Conservation (phyloP, 2,797 vertebrate species). For the Chelon auratus region DNA sequence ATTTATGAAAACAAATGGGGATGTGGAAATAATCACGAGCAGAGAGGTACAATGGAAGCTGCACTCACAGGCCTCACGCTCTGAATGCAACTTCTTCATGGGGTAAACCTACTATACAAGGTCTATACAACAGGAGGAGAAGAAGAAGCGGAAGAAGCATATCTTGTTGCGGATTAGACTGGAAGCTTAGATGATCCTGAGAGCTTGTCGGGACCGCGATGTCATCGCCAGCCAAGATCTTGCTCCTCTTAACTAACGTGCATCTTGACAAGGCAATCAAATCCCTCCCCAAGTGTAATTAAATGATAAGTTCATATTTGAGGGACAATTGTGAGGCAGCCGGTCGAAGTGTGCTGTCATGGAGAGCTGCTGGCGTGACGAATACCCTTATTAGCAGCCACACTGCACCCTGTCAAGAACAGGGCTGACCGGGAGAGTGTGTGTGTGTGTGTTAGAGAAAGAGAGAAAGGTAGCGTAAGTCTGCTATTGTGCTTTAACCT, state of each 20-base stretch:
- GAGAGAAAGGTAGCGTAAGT: slow-evolving; percentile 19
- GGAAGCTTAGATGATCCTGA: slow-evolving; percentile 70
- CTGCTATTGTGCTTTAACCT: slow-evolving; percentile 25
- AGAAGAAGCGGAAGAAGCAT: slow-evolving; percentile 48
- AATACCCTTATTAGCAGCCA: slow-evolving; percentile 93
- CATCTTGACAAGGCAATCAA: slow-evolving; percentile 88
- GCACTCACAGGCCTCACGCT: slow-evolving; percentile 6
- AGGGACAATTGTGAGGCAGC: slow-evolving; percentile 86
- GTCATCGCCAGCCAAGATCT: slow-evolving; percentile 71
- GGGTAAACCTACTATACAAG: slow-evolving; percentile 10
- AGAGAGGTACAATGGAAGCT: slow-evolving; percentile 16
- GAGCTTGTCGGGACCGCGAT: slow-evolving; percentile 77
- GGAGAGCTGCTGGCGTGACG: slow-evolving; percentile 84
- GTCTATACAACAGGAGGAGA: neutral
- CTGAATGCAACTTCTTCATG: slow-evolving; percentile 24
- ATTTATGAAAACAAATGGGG: slow-evolving; percentile 58
- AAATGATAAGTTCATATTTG: slow-evolving; percentile 95
- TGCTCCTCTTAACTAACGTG: slow-evolving; percentile 91
- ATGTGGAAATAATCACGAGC: slow-evolving; percentile 14
- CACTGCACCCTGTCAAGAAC: slow-evolving; percentile 83
- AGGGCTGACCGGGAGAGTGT: slow-evolving; percentile 69
- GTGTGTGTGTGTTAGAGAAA: neutral
- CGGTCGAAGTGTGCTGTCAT: slow-evolving; percentile 72
- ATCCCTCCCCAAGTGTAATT: slow-evolving; percentile 87
- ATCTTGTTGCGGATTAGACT: slow-evolving; percentile 54